These are phyloP conservation scores for Peromyscus aztecus DNA, from an alignment of 2,797 vertebrate genomes.

Conservation along the genomic window DNA sequence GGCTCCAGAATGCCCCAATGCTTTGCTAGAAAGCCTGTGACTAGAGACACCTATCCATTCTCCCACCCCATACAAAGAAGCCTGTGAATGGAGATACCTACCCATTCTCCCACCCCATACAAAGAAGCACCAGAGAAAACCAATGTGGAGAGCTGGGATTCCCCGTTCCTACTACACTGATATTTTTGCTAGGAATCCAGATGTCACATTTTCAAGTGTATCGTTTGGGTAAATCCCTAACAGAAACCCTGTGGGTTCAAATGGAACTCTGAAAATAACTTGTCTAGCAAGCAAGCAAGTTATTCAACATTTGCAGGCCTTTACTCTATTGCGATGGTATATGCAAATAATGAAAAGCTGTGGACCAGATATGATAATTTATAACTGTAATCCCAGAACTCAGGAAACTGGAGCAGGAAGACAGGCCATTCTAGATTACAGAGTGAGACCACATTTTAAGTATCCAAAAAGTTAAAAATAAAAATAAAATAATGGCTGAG, in stretches of 20 bases:
- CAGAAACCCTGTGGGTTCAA: background rate
- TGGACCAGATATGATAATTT: background rate
- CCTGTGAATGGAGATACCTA: background rate
- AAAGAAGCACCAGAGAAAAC: background rate
- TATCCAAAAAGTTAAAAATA: background rate
- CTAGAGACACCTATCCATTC: slow-evolving; percentile 18
- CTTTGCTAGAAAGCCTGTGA: background rate
- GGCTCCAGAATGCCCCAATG: background rate
- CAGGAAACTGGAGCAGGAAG: background rate
- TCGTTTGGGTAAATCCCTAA: background rate
- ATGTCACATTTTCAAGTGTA: background rate
- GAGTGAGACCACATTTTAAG: background rate
- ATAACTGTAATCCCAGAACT: background rate
- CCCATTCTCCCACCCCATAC: background rate
- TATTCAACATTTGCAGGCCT: background rate
- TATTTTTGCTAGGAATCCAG: background rate
- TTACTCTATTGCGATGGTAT: background rate
- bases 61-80: background rate
- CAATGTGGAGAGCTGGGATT: background rate
- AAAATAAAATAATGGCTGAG: background rate
- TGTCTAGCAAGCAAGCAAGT: background rate
- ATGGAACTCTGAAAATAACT: background rate
- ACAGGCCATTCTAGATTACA: background rate
- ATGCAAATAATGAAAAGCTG: background rate
- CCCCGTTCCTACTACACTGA: background rate